Evolutionary conservation across 1,140 invertebrate species (phyloP).

Genomic region (Babylonia areolata): DNA sequence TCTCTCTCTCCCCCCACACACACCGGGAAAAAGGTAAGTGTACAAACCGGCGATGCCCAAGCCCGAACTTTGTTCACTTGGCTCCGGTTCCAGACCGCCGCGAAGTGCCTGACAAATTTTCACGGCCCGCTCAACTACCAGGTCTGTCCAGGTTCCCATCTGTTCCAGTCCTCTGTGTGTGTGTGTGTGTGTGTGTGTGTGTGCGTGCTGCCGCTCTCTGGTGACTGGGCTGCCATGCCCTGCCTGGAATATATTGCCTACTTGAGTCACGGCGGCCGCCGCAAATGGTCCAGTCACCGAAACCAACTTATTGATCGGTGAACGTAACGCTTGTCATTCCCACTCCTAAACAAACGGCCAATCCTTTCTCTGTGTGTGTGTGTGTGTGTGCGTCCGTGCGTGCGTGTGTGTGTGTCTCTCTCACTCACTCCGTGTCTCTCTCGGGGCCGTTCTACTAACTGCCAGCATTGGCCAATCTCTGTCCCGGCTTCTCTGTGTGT

Average conservation of each 20-base stretch:
- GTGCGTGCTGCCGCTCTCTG: too few relatives aligned
- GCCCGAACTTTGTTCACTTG: too few relatives aligned
- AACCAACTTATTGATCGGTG: background rate
- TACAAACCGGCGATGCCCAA: too few relatives aligned
- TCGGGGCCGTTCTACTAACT: background rate
- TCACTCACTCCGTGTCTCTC: background rate
- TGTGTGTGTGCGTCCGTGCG: background rate
- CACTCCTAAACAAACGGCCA: constrained; percentile 7
- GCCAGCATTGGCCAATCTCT: background rate
- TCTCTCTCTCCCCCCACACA: too few relatives aligned
- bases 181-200: background rate
- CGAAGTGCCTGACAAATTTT: too few relatives aligned
- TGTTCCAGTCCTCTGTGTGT: background rate
- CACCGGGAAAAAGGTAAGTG: too few relatives aligned
- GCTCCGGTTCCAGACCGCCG: too few relatives aligned
- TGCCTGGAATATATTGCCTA: background rate
- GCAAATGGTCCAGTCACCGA: constrained; percentile 1
- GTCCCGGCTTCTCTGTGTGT: background rate
- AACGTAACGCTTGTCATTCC: constrained; percentile 1
- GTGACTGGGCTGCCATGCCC: background rate
- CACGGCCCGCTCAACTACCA: too few relatives aligned
- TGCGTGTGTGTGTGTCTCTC: background rate
- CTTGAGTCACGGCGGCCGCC: background rate
- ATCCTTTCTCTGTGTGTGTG: background rate
- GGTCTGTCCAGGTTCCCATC: too few relatives aligned